Evolutionary conservation across 2,797 vertebrate species (phyloP).

Genomic region (Lerista edwardsae): DNA sequence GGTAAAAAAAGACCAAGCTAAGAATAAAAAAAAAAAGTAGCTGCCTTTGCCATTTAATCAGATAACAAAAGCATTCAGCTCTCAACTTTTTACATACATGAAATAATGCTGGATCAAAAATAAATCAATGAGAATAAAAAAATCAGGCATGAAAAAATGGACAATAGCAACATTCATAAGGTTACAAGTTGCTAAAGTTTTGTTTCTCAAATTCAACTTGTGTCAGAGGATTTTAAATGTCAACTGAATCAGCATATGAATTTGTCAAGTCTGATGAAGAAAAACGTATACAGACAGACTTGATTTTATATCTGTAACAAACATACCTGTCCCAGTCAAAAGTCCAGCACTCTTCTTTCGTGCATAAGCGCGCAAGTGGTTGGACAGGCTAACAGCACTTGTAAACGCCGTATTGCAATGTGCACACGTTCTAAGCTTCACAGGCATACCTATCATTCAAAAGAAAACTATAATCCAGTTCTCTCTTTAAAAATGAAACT

Average conservation of each 20-base stretch:
- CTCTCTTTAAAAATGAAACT: constrained; percentile 80
- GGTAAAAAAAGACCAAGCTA: constrained; percentile 29
- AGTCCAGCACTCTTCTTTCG: constrained; percentile 88
- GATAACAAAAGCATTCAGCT: constrained; percentile 61
- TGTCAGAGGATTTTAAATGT: constrained; percentile 70
- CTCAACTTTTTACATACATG: constrained; percentile 66
- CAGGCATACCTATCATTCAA: constrained; percentile 84
- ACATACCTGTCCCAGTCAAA: constrained; percentile 88
- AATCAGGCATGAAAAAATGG: constrained; percentile 71
- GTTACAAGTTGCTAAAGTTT: constrained; percentile 78
- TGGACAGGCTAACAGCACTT: constrained; percentile 90
- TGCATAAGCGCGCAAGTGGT: constrained; percentile 86
- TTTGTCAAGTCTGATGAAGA: constrained; percentile 76
- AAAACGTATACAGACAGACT: constrained; percentile 76
- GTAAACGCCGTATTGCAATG: constrained; percentile 88
- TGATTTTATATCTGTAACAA: constrained; percentile 79
- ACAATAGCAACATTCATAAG: constrained; percentile 72
- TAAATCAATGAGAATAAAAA: constrained; percentile 70
- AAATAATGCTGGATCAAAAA: constrained; percentile 67
- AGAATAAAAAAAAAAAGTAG: constrained; percentile 42
- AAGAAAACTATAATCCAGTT: constrained; percentile 85
- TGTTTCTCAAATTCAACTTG: constrained; percentile 63
- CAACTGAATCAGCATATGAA: constrained; percentile 73
- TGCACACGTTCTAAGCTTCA: constrained; percentile 86
- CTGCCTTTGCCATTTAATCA: constrained; percentile 49